Base-by-base conservation (phyloP, 2,797 vertebrate genomes). In the Tinamus major region DNA sequence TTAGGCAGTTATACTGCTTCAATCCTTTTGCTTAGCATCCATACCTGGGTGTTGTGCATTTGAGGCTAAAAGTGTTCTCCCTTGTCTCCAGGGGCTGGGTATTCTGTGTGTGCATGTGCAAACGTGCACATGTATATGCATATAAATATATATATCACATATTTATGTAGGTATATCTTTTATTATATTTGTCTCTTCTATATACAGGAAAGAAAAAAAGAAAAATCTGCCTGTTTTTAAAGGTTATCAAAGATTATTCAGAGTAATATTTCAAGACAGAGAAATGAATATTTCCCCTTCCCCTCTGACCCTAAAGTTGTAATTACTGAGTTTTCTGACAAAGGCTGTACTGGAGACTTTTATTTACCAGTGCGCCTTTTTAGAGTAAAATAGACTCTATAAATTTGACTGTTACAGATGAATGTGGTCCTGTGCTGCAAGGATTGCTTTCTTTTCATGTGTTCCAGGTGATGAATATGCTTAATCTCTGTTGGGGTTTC, bases 241-340 rank as follows among this genome's bases (percentile, higher is more conserved):
- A 44, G 33, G 9, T 4, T 68, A 53, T 61, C 27, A 46, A 29
- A 78, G 17, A 26, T 80, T 11, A 8, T 70, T 87, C 31, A 29
- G 31, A 10, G 44, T 68, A 27, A 6, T 69, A 71, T 64, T 87
- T 68, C 69, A 79, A 63, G 26, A 8, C 18, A 51, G 23, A 2
- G 71, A 82, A 71, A 53, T 79, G 64, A 67, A 89, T 37, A 37
- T 82, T 90, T 93, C 33, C 10, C 87, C 56, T 87, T 29, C 27
- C 3, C 15, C 16, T 20, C 64, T 37, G 20, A 48, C 79, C 17
- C 61, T 82, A 61, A 75, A 85, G 46, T 87, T 85, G n/a, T 16
- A 80, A 89, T 68, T 89, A 49, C 3, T n/a, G 49, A 29, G 4
- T 90, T 90, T 72, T 26, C 18, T 26, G 48, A 71, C 35, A 23